A percentile compares a stretch with the other conserved stretches of the same genome.
Conservation (phyloP, 1,140 invertebrate species). For the Drosophila guanche region DNA sequence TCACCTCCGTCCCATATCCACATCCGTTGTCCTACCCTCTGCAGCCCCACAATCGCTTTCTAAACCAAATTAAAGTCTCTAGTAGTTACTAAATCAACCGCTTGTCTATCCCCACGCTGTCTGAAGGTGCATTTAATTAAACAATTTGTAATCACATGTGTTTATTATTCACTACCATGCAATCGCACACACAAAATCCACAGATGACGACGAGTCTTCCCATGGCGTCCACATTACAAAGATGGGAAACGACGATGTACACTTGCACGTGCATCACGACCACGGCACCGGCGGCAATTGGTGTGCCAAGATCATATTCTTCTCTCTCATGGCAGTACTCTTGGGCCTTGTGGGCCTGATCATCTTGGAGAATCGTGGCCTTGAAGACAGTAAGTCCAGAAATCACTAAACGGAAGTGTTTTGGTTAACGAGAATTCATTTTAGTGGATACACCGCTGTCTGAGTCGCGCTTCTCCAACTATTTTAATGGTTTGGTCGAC, state of each 20-base stretch:
- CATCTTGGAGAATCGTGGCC: conserved; percentile 90
- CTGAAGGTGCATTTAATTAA: conserved; percentile 56
- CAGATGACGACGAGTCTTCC: conserved; percentile 80
- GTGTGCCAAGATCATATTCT: conserved; percentile 92
- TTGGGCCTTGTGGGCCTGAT: conserved; percentile 89
- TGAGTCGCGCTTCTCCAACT: conserved; percentile 89
- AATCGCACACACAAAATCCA: conserved; percentile 16
- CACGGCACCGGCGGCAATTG: conserved; percentile 90
- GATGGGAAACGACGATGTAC: conserved; percentile 84
- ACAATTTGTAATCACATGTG: conserved; percentile 46
- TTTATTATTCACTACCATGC: conserved; percentile 40
- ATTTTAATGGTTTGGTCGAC: conserved; percentile 92
- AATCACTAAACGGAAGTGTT: neutral
- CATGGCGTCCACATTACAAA: conserved; percentile 83
- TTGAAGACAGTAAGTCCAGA: conserved; percentile 88
- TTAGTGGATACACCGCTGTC: conserved; percentile 88
- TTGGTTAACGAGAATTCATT: neutral
- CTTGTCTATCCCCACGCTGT: conserved; percentile 18
- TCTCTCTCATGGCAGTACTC: conserved; percentile 88
- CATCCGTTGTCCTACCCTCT: neutral
- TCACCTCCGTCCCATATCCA: neutral
- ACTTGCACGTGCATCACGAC: conserved; percentile 90
- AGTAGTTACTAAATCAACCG: conserved; percentile 32
- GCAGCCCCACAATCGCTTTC: conserved; percentile 2
- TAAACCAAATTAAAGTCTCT: conserved; percentile 37